Percentiles rank a stretch among this genome's conserved stretches.
phyloP scores from a whole-genome alignment of 2,888 invertebrate genomes.

The Mythimna lalbum region DNA sequence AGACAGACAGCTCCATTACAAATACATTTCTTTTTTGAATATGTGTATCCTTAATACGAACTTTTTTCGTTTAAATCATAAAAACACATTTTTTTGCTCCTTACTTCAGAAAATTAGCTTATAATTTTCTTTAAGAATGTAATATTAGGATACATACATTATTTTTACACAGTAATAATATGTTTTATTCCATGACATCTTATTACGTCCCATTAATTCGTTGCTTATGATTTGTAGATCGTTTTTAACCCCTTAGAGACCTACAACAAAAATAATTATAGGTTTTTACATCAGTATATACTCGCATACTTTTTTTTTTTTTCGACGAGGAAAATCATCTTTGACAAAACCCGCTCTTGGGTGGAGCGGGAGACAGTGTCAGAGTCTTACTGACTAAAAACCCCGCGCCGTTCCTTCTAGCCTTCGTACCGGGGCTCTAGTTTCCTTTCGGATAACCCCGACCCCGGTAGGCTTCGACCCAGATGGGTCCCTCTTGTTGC shows the following conservation, averaged over 20 bases:
- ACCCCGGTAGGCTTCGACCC: no score
- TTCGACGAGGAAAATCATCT: no score
- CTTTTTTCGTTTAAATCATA: neutral
- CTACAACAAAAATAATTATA: neutral
- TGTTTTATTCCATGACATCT: constrained; percentile 30
- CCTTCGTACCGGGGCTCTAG: no score
- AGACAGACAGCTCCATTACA: constrained; percentile 1
- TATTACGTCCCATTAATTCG: constrained; percentile 41
- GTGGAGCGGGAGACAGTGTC: no score
- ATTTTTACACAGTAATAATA: constrained; percentile 35
- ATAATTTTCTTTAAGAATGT: constrained; percentile 18
- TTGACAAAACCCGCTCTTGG: no score
- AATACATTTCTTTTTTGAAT: neutral
- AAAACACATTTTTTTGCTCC: neutral
- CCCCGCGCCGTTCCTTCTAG: no score
- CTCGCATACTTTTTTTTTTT: no score
- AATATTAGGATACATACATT: constrained; percentile 26
- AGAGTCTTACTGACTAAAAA: no score
- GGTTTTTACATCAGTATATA: neutral
- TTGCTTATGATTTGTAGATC: constrained; percentile 5
- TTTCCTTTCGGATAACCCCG: no score
- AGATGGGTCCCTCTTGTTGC: no score
- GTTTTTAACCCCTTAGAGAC: neutral
- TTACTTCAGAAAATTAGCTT: constrained; percentile 24
- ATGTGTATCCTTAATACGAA: neutral